Percentiles rank a stretch among this genome's conserved stretches.
These are phyloP conservation scores for Mystacides longicornis DNA, from an alignment of 2,888 invertebrate species.

Conservation along the genomic window DNA sequence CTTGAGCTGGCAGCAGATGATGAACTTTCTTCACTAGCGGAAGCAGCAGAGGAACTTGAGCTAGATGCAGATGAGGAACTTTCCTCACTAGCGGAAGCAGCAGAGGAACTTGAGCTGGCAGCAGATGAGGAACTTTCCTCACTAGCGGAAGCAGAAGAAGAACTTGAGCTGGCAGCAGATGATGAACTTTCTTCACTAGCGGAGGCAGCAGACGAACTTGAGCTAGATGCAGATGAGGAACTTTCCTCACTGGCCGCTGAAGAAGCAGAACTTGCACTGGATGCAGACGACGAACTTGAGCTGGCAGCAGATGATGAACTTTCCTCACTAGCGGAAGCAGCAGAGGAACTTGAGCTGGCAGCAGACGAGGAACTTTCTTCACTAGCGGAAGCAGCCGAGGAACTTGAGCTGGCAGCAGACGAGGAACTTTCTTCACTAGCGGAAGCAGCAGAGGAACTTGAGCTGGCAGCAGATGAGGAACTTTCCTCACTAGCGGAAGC, in stretches of 20 bases:
- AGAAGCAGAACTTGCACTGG: not conserved
- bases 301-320: not conserved
- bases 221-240: not conserved
- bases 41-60: not conserved
- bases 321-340: no score
- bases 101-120: not conserved
- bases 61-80: not conserved
- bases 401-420: slow-evolving; percentile 2
- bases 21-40: no score
- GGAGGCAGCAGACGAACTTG: not conserved
- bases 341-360: not conserved
- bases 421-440: not conserved
- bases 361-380: not conserved
- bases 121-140: not conserved
- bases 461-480: not conserved
- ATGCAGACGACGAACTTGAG: not conserved
- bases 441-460: not conserved
- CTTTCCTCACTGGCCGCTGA: no score
- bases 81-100: not conserved
- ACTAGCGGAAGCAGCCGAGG: not conserved
- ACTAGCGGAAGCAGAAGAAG: not conserved
- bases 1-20: not conserved
- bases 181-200: not conserved
- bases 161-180: slow-evolving; percentile 3
- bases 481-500: no score